A percentile compares a stretch with the other conserved stretches of the same genome.
Evolutionary conservation across 2,113 vertebrate genomes (phyloP).

Genomic region (Gymnorhina tibicen): DNA sequence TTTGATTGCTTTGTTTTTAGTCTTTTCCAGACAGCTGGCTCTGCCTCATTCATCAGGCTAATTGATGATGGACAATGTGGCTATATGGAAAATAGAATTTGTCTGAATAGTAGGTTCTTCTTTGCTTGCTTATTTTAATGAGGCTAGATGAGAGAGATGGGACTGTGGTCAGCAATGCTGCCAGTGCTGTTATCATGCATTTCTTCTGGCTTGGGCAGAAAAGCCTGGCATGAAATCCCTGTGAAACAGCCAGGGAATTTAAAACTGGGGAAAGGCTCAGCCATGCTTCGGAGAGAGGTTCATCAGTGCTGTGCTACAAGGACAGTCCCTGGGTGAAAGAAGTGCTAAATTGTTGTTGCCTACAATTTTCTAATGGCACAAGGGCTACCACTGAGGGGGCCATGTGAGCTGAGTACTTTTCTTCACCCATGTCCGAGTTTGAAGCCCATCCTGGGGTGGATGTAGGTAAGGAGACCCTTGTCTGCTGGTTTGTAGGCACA

Average conservation of each 20-base stretch:
- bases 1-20: constrained; percentile 23
- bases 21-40: constrained; percentile 15
- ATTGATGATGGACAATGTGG: neutral
- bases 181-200: neutral
- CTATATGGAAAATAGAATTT: neutral
- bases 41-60: constrained; percentile 24
- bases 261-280: neutral
- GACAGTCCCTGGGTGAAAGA: neutral
- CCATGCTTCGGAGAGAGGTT: neutral
- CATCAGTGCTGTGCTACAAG: neutral
- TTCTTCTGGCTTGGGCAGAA: neutral
- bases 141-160: neutral
- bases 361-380: neutral
- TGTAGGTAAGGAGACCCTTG: neutral
- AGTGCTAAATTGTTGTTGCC: neutral
- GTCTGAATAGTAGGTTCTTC: constrained; percentile 4
- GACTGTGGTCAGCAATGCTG: neutral
- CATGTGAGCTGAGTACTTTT: neutral
- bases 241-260: neutral
- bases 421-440: neutral
- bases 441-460: neutral
- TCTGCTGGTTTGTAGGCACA: neutral
- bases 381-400: no score
- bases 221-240: neutral
- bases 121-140: neutral